Conservation (phyloP, 1,140 invertebrate genomes). For the Drosophila pruinosa region DNA sequence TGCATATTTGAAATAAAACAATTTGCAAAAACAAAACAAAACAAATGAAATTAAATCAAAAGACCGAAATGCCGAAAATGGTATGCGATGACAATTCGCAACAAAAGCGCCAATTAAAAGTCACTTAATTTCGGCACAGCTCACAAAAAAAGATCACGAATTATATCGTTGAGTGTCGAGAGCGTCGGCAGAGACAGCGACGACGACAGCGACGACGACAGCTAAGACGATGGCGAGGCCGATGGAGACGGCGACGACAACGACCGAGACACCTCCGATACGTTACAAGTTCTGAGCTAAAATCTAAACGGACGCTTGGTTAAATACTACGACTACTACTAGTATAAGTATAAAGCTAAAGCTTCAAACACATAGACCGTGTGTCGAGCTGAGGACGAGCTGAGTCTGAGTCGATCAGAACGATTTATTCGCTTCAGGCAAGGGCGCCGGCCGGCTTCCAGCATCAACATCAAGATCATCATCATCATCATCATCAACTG, state of each 20-base stretch:
- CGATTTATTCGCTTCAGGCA: neutral
- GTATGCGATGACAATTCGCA: conserved; percentile 29
- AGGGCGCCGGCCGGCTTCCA: conserved; percentile 23
- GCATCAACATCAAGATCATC: conserved; percentile 1
- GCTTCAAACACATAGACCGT: neutral
- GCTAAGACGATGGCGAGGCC: conserved; percentile 11
- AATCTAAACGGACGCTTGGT: conserved; percentile 73
- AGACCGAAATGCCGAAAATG: conserved; percentile 10
- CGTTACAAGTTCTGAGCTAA: conserved; percentile 63
- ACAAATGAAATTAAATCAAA: conserved; percentile 31
- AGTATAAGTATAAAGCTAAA: conserved; percentile 36
- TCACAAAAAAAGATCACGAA: conserved; percentile 53
- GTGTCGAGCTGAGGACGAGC: neutral
- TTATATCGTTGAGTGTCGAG: conserved; percentile 32
- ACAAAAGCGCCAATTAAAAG: conserved; percentile 45
- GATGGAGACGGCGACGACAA: neutral
- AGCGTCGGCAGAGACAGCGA: no score
- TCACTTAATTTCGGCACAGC: conserved; percentile 46
- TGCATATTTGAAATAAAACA: conserved; percentile 14
- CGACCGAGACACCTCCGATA: conserved; percentile 40
- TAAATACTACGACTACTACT: conserved; percentile 54
- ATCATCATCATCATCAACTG: conserved; percentile 41
- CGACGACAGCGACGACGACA: neutral
- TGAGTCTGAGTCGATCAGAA: neutral
- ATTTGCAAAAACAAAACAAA: conserved; percentile 7